These are phyloP conservation scores for Ypsolopha sequella DNA, from an alignment of 2,888 invertebrate genomes.

Conservation along the genomic window DNA sequence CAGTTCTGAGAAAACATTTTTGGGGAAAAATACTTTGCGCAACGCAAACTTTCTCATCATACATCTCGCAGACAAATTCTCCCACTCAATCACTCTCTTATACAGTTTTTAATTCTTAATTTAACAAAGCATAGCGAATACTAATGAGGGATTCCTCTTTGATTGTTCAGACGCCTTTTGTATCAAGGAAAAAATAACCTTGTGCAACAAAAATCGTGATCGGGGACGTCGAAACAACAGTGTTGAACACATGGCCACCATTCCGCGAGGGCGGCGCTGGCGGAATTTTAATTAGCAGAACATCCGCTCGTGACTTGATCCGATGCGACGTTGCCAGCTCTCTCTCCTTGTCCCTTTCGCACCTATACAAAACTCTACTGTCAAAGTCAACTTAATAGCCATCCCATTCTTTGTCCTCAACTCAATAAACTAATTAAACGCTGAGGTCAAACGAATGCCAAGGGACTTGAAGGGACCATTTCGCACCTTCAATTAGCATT, in stretches of 20 bases:
- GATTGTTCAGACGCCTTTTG: neutral
- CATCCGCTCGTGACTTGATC: constrained; percentile 65
- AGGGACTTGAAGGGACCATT: neutral
- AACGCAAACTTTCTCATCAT: constrained; percentile 18
- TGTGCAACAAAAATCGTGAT: constrained; percentile 61
- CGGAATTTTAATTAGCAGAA: constrained; percentile 72
- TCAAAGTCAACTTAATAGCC: neutral
- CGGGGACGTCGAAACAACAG: constrained; percentile 50
- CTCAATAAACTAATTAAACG: constrained; percentile 1
- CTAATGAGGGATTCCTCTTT: neutral
- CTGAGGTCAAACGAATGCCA: constrained; percentile 1
- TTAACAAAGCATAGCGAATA: constrained; percentile 34
- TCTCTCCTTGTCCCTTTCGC: constrained; percentile 41
- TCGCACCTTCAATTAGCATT: constrained; percentile 3
- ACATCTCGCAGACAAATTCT: constrained; percentile 26
- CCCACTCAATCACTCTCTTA: constrained; percentile 48
- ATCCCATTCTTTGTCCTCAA: constrained; percentile 1
- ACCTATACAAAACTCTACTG: constrained; percentile 15
- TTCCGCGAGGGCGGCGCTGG: constrained; percentile 70
- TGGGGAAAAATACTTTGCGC: constrained; percentile 41
- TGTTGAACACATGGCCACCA: constrained; percentile 67
- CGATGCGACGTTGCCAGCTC: constrained; percentile 61
- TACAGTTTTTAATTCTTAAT: constrained; percentile 33
- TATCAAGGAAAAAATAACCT: constrained; percentile 53
- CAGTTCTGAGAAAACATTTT: constrained; percentile 53